Conservation (phyloP, 2,888 invertebrate genomes). For the Elmis aenea region DNA sequence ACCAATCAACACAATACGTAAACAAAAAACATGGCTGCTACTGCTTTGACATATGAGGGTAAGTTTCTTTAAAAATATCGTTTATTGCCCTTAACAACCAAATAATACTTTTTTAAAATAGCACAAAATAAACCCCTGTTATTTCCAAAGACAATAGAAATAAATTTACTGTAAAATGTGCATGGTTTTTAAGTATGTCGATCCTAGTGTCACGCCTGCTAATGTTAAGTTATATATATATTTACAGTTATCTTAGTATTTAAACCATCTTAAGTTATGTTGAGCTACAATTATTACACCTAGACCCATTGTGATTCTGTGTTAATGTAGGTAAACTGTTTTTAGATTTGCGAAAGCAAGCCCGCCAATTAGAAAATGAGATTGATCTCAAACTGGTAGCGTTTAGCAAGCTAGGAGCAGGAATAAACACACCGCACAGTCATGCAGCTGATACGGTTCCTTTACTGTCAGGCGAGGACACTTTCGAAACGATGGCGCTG, state of each 20-base stretch:
- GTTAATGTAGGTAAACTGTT: too few species aligned
- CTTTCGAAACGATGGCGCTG: constrained; percentile 87
- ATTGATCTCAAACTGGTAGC: constrained; percentile 93
- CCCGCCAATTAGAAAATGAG: constrained; percentile 90
- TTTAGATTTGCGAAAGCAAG: constrained; percentile 86
- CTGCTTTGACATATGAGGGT: constrained; percentile 40
- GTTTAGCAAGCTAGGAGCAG: constrained; percentile 89
- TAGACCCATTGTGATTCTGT: too few species aligned
- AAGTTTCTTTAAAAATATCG: constrained; percentile 13
- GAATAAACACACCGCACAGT: constrained; percentile 48
- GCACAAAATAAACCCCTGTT: too few species aligned
- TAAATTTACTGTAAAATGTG: too few species aligned
- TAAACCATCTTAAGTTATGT: too few species aligned
- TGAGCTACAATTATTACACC: too few species aligned
- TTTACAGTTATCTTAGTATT: too few species aligned
- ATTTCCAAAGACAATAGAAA: too few species aligned
- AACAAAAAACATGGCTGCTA: constrained; percentile 27
- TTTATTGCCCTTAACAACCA: constrained; percentile 1
- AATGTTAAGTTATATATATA: too few species aligned
- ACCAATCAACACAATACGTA: not conserved
- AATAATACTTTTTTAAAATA: too few species aligned
- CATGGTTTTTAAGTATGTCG: too few species aligned
- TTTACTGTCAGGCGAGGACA: constrained; percentile 80
- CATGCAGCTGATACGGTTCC: constrained; percentile 72
- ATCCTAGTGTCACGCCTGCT: too few species aligned